A percentile compares a stretch with the other conserved stretches of the same genome.
Evolutionary conservation across 2,888 invertebrate species (phyloP).

Genomic region (Protonemura montana): DNA sequence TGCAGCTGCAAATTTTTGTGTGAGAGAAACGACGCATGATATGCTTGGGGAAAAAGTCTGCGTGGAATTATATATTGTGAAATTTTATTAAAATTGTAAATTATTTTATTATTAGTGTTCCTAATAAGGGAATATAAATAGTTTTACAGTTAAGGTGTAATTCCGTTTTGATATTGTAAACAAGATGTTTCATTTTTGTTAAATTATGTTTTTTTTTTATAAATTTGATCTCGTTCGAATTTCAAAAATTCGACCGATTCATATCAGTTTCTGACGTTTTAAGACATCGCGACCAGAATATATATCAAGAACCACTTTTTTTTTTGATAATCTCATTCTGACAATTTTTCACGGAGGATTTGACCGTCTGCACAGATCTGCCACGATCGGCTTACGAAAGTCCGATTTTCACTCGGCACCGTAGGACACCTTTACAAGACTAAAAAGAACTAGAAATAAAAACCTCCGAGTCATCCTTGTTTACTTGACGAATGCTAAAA

Average conservation of each 20-base stretch:
- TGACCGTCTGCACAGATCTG: conserved; percentile 8
- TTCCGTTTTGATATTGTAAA: not conserved
- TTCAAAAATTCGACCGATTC: too few species aligned
- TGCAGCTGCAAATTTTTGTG: conserved; percentile 20
- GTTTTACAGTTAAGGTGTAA: too few species aligned
- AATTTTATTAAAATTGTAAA: too few species aligned
- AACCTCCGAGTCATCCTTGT: conserved; percentile 24
- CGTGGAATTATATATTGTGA: too few species aligned
- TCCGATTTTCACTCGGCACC: not conserved
- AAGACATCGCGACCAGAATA: not conserved
- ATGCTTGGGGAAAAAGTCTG: too few species aligned
- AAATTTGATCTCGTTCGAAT: not conserved
- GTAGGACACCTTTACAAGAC: not conserved
- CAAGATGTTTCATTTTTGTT: not conserved
- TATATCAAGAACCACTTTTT: not conserved
- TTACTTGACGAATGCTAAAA: conserved; percentile 16
- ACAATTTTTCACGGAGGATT: conserved; percentile 27
- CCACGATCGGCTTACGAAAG: not conserved
- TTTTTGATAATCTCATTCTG: not conserved
- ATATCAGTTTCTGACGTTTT: too few species aligned
- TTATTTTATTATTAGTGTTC: not conserved
- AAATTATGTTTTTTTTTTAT: not conserved
- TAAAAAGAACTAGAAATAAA: conserved; percentile 7
- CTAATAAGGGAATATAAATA: not conserved
- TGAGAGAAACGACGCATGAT: not conserved